Percentiles rank a stretch among this genome's conserved stretches.
phyloP scores from a whole-genome alignment of 2,113 vertebrate species.

The Perognathus longimembris region DNA sequence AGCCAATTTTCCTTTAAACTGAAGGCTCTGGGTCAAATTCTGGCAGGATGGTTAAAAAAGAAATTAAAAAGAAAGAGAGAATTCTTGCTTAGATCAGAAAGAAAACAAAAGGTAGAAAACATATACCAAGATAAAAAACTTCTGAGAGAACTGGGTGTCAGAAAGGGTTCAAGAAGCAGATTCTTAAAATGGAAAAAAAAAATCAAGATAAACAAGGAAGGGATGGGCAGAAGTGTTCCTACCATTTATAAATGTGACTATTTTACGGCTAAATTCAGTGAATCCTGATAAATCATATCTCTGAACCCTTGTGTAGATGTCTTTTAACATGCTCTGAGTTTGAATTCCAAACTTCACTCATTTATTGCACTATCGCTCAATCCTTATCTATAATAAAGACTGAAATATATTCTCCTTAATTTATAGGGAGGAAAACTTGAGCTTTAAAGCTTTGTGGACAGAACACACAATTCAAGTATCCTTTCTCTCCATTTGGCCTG shows the following conservation, averaged over 20 bases:
- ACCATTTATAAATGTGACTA: not conserved
- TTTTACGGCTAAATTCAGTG: constrained; percentile 33
- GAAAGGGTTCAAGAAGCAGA: not conserved
- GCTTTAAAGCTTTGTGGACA: not conserved
- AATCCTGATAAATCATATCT: constrained; percentile 26
- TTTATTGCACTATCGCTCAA: not conserved
- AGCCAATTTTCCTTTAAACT: constrained; percentile 1
- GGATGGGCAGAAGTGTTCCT: not conserved
- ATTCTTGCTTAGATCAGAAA: constrained; percentile 3
- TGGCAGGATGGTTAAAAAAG: not conserved
- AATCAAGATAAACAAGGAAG: not conserved
- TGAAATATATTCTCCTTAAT: not conserved
- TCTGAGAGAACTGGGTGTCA: not conserved
- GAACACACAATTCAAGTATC: not conserved
- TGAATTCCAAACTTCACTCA: not conserved
- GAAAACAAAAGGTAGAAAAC: not conserved
- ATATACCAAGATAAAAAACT: not conserved
- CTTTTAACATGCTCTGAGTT: not conserved
- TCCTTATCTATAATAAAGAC: not conserved
- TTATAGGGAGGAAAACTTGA: not conserved
- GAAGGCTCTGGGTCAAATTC: not conserved
- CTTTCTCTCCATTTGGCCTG: not conserved
- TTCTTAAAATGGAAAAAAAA: not conserved
- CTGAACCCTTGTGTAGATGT: not conserved
- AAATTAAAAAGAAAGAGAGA: not conserved